phyloP scores from a whole-genome alignment of 2,797 vertebrate genomes.

The Galago senegalensis region DNA sequence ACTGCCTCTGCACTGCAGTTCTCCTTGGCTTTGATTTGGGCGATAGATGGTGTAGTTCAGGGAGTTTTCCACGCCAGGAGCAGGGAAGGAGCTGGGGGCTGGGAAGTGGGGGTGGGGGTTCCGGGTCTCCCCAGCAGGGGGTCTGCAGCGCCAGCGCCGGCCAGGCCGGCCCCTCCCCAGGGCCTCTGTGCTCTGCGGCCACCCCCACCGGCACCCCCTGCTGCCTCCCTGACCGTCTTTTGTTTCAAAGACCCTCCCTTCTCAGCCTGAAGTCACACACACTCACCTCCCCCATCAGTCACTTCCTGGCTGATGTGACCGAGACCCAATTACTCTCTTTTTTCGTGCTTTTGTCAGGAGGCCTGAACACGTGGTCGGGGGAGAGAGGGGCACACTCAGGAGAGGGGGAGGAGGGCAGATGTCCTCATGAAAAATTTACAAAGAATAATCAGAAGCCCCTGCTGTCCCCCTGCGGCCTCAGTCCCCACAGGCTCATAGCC shows the following conservation, averaged over 20 bases:
- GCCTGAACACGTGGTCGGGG: background rate
- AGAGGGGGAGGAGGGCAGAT: constrained; percentile 79
- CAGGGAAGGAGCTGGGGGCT: background rate
- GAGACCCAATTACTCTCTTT: constrained; percentile 48
- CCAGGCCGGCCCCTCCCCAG: constrained; percentile 79
- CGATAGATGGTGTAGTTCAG: constrained; percentile 71
- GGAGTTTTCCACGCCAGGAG: constrained; percentile 75
- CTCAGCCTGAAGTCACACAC: constrained; percentile 40
- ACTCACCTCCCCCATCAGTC: constrained; percentile 62
- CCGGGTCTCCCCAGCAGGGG: constrained; percentile 75
- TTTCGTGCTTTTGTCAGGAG: constrained; percentile 68
- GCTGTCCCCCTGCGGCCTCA: constrained; percentile 43
- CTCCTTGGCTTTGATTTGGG: constrained; percentile 67
- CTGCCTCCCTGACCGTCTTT: constrained; percentile 63
- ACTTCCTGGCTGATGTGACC: constrained; percentile 58
- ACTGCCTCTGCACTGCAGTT: accelerated
- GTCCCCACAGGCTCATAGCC: constrained; percentile 43
- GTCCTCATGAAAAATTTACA: constrained; percentile 88
- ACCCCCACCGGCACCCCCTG: constrained; percentile 30
- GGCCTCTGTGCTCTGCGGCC: constrained; percentile 58
- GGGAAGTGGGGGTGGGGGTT: constrained; percentile 74
- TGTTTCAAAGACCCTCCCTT: constrained; percentile 49
- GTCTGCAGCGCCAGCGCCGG: constrained; percentile 74
- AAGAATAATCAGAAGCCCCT: constrained; percentile 81
- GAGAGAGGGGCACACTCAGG: background rate